phyloP scores from a whole-genome alignment of 1,140 invertebrate species.

The Ridgeia piscesae region DNA sequence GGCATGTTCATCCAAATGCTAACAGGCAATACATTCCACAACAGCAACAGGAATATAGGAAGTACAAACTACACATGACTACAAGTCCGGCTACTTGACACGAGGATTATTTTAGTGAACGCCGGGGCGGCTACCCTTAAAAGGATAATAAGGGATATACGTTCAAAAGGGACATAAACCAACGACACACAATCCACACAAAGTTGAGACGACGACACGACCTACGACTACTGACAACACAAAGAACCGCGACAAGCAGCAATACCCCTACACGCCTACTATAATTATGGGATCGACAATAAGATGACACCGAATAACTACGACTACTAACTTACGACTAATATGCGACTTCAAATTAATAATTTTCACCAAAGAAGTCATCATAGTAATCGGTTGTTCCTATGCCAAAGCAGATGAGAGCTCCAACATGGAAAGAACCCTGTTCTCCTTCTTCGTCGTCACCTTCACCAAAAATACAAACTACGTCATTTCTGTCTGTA shows the following conservation, averaged over 20 bases:
- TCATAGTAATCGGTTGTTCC: not conserved
- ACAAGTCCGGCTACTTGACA: not conserved
- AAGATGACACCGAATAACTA: not conserved
- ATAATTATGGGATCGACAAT: not conserved
- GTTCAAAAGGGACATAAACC: not conserved
- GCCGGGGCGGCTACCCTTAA: too few species aligned
- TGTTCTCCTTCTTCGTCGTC: not conserved
- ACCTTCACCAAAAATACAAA: not conserved
- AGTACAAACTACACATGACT: not conserved
- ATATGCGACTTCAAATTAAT: not conserved
- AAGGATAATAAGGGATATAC: not conserved
- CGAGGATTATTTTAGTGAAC: not conserved
- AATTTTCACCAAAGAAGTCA: not conserved
- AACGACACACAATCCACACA: not conserved
- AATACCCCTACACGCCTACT: not conserved
- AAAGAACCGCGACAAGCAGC: not conserved
- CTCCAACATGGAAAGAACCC: not conserved
- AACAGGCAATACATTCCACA: not conserved
- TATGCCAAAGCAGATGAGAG: not conserved
- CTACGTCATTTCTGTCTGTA: not conserved
- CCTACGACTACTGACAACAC: not conserved
- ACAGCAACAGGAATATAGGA: not conserved
- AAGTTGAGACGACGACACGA: not conserved
- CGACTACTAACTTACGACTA: not conserved
- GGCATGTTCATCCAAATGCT: not conserved